Percentiles rank a stretch among this genome's conserved stretches.
Conservation (phyloP, 2,797 vertebrate species). For the Propithecus deckenii region DNA sequence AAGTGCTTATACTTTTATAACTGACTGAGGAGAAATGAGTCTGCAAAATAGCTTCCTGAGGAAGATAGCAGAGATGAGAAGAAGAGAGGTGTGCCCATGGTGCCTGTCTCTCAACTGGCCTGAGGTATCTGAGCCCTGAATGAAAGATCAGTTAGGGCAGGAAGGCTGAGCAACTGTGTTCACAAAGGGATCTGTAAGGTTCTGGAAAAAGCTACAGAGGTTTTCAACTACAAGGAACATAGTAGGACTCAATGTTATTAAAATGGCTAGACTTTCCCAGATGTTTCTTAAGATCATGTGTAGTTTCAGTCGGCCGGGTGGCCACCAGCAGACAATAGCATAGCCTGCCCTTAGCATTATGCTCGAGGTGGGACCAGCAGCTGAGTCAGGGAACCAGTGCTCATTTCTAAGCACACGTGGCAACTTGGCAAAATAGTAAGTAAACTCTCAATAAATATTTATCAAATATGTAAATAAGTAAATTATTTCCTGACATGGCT, state of each 20-base stretch:
- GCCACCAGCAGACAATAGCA: background rate
- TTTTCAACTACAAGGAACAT: background rate
- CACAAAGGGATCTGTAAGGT: background rate
- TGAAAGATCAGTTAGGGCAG: background rate
- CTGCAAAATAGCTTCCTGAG: background rate
- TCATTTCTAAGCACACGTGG: background rate
- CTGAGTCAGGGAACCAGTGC: background rate
- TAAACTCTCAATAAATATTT: background rate
- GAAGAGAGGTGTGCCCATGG: background rate
- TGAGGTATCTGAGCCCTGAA: background rate
- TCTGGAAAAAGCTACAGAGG: background rate
- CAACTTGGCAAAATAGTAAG: background rate
- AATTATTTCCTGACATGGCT: background rate
- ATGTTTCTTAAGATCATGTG: rapidly evolving
- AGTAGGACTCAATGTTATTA: background rate
- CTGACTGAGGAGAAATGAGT: background rate
- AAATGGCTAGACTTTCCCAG: background rate
- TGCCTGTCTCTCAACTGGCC: background rate
- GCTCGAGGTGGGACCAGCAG: background rate
- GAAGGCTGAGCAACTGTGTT: background rate
- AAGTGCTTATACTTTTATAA: background rate
- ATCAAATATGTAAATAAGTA: background rate
- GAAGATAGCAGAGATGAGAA: background rate
- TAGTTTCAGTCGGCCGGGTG: background rate
- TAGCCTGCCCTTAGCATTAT: rapidly evolving